A percentile compares a stretch with the other conserved stretches of the same genome.
phyloP scores from a whole-genome alignment of 2,888 invertebrate genomes.

The Rhagonycha fulva region DNA sequence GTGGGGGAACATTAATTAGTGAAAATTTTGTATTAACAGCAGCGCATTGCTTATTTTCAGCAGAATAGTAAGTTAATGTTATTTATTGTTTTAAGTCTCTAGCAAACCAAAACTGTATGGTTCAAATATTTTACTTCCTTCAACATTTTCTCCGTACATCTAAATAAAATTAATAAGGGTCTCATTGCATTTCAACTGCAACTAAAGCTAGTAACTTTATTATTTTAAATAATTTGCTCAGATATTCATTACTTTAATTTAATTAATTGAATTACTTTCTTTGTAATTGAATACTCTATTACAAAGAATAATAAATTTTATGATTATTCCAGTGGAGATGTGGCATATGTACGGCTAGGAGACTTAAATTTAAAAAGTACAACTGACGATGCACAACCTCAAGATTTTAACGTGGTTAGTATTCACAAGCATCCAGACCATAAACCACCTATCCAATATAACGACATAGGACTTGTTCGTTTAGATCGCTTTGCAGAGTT shows the following conservation, averaged over 20 bases:
- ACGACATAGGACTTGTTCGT: slow-evolving; percentile 57
- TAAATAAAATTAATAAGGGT: too few relatives aligned
- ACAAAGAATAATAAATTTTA: too few relatives aligned
- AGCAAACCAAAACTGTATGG: too few relatives aligned
- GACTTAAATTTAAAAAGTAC: slow-evolving; percentile 45
- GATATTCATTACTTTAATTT: too few relatives aligned
- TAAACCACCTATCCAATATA: slow-evolving; percentile 48
- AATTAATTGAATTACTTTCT: too few relatives aligned
- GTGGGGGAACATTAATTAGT: slow-evolving; percentile 71
- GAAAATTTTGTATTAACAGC: slow-evolving; percentile 68
- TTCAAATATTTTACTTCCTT: too few relatives aligned
- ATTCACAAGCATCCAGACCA: slow-evolving; percentile 53
- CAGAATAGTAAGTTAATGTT: slow-evolving; percentile 37
- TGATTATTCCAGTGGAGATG: slow-evolving; percentile 44
- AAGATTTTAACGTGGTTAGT: slow-evolving; percentile 33
- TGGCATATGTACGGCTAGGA: slow-evolving; percentile 51
- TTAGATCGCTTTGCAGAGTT: slow-evolving; percentile 48
- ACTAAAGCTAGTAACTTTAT: too few relatives aligned
- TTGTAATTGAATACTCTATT: too few relatives aligned
- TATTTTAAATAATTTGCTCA: too few relatives aligned
- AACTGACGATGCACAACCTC: slow-evolving; percentile 15
- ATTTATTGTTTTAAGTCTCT: background rate
- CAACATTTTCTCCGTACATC: too few relatives aligned
- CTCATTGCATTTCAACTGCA: too few relatives aligned
- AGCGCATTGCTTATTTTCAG: slow-evolving; percentile 63